Conservation (phyloP, 1,140 invertebrate genomes). For the Aphaenogaster ashmeadi region DNA sequence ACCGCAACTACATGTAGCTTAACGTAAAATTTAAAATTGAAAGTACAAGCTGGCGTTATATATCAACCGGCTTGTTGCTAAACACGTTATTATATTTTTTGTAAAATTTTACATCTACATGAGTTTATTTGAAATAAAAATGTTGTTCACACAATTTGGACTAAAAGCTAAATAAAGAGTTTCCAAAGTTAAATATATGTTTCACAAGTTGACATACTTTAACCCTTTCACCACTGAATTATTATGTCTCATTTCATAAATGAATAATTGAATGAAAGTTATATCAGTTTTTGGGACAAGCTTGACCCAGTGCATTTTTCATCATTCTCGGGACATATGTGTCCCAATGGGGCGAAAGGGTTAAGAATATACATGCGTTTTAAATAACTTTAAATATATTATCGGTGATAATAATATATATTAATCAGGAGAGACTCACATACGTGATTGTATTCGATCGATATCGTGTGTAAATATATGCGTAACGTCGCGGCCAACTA, state of each 20-base stretch:
- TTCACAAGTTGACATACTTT: background rate
- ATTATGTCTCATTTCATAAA: no score
- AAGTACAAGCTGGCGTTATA: background rate
- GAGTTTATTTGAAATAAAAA: background rate
- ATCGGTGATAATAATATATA: background rate
- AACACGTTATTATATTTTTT: constrained; percentile 2
- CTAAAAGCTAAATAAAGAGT: background rate
- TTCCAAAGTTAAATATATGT: background rate
- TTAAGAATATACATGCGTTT: background rate
- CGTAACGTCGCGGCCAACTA: background rate
- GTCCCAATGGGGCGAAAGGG: no score
- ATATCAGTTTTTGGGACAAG: no score
- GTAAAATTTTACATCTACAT: background rate
- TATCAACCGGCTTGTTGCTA: background rate
- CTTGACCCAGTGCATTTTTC: no score
- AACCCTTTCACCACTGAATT: no score
- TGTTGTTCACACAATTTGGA: background rate
- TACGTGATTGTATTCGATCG: background rate
- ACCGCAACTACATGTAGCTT: background rate
- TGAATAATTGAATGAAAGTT: no score
- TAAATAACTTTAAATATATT: background rate
- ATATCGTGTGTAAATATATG: background rate
- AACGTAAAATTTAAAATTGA: constrained; percentile 31
- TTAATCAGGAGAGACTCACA: background rate
- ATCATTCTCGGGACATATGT: no score